Evolutionary conservation across 2,797 vertebrate genomes (phyloP).

Genomic region (Spinibarbus caldwelli): DNA sequence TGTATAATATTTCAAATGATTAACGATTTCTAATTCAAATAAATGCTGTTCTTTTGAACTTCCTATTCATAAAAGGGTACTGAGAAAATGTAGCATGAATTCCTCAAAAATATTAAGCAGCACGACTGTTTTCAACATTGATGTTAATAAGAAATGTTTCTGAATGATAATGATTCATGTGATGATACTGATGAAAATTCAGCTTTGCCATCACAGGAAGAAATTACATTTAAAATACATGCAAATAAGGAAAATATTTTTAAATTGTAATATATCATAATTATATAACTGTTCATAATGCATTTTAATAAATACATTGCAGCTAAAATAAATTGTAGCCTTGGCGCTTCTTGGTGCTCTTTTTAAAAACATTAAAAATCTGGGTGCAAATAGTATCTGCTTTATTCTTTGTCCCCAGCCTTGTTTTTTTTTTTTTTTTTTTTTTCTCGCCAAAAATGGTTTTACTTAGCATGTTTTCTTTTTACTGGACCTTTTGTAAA

Average conservation of each 20-base stretch:
- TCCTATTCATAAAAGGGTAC: background rate
- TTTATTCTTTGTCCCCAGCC: background rate
- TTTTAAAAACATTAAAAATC: background rate
- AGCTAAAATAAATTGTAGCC: background rate
- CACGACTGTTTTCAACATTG: background rate
- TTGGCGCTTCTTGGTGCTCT: background rate
- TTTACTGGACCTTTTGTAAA: background rate
- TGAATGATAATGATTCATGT: background rate
- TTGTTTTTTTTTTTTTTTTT: background rate
- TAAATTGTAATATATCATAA: background rate
- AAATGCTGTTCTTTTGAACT: background rate
- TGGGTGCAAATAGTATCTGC: background rate
- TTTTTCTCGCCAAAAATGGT: background rate
- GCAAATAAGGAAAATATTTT: background rate
- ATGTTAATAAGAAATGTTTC: background rate
- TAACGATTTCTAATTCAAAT: background rate
- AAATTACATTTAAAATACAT: background rate
- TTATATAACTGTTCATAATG: background rate
- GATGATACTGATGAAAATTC: background rate
- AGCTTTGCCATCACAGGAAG: background rate
- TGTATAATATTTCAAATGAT: background rate
- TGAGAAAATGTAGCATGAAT: background rate
- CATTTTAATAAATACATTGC: background rate
- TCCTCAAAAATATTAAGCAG: background rate
- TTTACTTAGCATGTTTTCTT: background rate